Evolutionary conservation across 2,113 vertebrate genomes (phyloP).

Genomic region (Rhynchomys soricoides): DNA sequence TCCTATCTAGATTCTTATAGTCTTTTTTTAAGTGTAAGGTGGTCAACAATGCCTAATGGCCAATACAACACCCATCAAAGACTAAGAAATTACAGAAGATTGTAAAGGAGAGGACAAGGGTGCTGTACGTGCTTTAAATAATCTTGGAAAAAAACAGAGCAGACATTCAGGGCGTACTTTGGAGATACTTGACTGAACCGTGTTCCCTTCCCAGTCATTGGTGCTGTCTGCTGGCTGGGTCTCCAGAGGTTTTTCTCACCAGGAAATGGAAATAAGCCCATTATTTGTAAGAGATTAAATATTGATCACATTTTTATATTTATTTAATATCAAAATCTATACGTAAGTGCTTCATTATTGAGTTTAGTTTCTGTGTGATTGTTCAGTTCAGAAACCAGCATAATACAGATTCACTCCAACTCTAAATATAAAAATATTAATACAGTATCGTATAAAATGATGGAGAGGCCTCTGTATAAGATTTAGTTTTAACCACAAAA

Average conservation of each 20-base stretch:
- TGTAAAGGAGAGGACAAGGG: neutral
- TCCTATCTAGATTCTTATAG: neutral
- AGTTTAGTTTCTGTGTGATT: conserved; percentile 59
- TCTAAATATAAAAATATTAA: conserved; percentile 53
- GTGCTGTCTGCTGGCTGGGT: neutral
- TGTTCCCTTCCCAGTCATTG: conserved; percentile 32
- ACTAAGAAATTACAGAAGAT: neutral
- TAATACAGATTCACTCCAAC: conserved; percentile 38
- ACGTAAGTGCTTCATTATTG: conserved; percentile 72
- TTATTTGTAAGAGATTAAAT: conserved; percentile 80
- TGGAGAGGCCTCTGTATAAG: neutral
- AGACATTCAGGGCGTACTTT: neutral
- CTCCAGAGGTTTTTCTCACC: conserved; percentile 70
- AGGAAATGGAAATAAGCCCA: conserved; percentile 80
- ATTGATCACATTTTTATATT: conserved; percentile 79
- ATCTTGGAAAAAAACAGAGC: neutral
- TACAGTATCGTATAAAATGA: neutral
- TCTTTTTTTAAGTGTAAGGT: neutral
- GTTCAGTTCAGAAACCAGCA: conserved; percentile 46
- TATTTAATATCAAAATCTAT: conserved; percentile 78
- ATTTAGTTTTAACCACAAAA: conserved; percentile 19
- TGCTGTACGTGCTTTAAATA: neutral
- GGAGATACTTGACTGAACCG: conserved; percentile 1
- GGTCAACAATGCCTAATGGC: neutral
- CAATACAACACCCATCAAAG: neutral